Base-by-base conservation (phyloP, 2,888 invertebrate species). In the Melieria picta region DNA sequence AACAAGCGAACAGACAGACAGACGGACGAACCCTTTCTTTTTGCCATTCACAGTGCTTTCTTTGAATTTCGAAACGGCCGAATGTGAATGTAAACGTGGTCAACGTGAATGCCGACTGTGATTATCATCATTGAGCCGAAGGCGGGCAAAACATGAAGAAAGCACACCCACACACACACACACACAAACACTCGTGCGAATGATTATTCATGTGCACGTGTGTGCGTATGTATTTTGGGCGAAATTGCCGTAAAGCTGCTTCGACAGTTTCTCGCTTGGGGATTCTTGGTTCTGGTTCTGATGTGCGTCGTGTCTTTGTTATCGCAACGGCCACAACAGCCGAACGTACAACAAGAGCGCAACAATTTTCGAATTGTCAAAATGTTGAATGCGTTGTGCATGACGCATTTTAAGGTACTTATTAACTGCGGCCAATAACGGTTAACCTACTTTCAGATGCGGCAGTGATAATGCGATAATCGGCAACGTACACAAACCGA, bases 401-500 rank as follows among this genome's bases (percentile, higher is more conserved):
- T 73, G 73, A 73, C 65, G 73, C 73, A 73, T 70, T 65, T 65
- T 56, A 70, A 55, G 60, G 48, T 52, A n/a, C n/a, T n/a, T n/a
- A 68, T 68, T 56, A 66, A 69, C 63, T 65, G 69, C 61, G 65
- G 46, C 55, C 48, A 65, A 74, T 74, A 74, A 74, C 74, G 74
- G 74, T 74, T 74, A 72, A 74, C 74, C 72, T 69, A 74, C 72
- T 71, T 72, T 69, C 58, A 52, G 62, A 45, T 71, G 69, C 58
- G 60, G 58, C 47, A 58, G 45, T 43, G 62, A 69, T 63, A 69
- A 69, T 65, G 60, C 66, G 72, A 62, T 66, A 65, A 67, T 68
- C 58, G 61, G 43, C 57, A 63, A 48, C 57, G 52, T 62, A 72
- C 60, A 74, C 69, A 66, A 66, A 63, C 10, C 61, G 46, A 43